Percentiles rank a stretch among this genome's conserved stretches.
Conservation (phyloP, 2,113 vertebrate genomes). For the Raphicerus campestris region DNA sequence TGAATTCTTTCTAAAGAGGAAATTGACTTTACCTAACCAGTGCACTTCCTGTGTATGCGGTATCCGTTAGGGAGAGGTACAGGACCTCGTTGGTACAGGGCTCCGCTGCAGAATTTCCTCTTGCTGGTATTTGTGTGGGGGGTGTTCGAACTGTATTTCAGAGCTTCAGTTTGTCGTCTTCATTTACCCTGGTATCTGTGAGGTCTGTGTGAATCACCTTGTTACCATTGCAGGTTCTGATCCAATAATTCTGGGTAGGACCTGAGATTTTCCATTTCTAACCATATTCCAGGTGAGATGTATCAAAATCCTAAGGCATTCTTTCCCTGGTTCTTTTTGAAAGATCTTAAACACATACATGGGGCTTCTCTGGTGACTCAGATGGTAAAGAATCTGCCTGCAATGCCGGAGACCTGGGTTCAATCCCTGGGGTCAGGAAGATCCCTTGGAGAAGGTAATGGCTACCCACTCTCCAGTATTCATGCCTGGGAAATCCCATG, state of each 20-base stretch:
- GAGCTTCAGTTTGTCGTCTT: not conserved
- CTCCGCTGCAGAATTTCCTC: conserved; percentile 49
- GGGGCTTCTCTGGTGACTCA: not conserved
- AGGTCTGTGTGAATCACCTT: not conserved
- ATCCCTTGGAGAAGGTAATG: not conserved
- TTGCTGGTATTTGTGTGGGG: not conserved
- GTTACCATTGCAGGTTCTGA: not conserved
- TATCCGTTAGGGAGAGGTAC: conserved; percentile 64
- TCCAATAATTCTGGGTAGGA: not conserved
- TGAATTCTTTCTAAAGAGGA: conserved; percentile 80
- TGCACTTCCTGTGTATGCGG: conserved; percentile 76
- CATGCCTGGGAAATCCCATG: not conserved
- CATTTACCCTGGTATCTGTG: not conserved
- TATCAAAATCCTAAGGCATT: not conserved
- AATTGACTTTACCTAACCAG: conserved; percentile 79
- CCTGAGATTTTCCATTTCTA: not conserved
- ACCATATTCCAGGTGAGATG: not conserved
- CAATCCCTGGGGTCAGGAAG: not conserved
- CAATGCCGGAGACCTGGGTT: not conserved
- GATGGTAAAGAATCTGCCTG: not conserved
- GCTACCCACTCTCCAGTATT: not conserved
- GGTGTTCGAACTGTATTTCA: not conserved
- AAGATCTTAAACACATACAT: not conserved
- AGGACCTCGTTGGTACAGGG: not conserved
- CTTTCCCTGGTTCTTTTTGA: not conserved